These are phyloP conservation scores for Trichoplusia ni DNA, from an alignment of 1,140 invertebrate species.

Conservation along the genomic window DNA sequence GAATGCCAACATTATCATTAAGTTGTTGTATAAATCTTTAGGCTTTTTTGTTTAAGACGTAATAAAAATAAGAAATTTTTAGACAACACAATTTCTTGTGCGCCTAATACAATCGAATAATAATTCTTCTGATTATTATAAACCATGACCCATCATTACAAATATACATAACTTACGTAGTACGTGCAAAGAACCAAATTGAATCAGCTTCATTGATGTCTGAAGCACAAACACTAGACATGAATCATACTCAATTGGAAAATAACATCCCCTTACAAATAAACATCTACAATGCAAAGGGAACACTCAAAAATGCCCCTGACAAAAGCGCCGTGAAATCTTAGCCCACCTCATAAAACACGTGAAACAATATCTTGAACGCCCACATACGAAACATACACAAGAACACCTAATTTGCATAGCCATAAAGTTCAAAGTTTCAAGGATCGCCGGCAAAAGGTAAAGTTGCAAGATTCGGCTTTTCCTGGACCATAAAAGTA, in stretches of 20 bases:
- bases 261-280: conserved; percentile 55
- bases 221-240: conserved; percentile 16
- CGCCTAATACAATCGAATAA: too few relatives aligned
- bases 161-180: too few relatives aligned
- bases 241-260: conserved; percentile 48
- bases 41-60: background rate
- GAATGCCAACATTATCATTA: too few relatives aligned
- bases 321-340: conserved; percentile 73
- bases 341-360: conserved; percentile 79
- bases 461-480: conserved; percentile 56
- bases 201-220: conserved; percentile 8
- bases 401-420: conserved; percentile 23
- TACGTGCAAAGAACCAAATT: background rate
- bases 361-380: conserved; percentile 78
- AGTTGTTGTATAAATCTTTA: background rate
- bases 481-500: conserved; percentile 78
- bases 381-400: conserved; percentile 44
- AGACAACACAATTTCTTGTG: too few relatives aligned
- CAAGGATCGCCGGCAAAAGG: background rate
- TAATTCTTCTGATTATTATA: too few relatives aligned
- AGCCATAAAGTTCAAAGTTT: conserved; percentile 39
- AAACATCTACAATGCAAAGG: conserved; percentile 57
- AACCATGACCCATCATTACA: too few relatives aligned
- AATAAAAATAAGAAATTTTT: background rate
- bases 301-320: conserved; percentile 73